Base-by-base conservation (phyloP, 2,797 vertebrate species). In the Cottoperca gobio region DNA sequence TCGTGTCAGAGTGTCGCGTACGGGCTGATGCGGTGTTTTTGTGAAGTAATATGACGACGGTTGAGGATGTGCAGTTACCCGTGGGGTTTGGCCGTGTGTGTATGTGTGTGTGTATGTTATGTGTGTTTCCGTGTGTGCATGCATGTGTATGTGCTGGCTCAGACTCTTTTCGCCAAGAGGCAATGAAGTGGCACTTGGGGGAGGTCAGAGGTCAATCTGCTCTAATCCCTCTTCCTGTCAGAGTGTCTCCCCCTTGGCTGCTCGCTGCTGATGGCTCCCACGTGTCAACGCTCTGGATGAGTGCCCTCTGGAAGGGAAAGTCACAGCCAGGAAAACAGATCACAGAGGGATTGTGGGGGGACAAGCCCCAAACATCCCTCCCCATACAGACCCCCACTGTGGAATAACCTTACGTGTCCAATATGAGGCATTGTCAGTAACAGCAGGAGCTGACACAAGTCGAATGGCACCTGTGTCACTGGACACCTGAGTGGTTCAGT, bases 171-270 rank as follows among this genome's bases (percentile, higher is more conserved):
- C 90, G 88, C 88, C 90, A 81, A 92, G 85, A 92, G 83, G 95
- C 91, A 88, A 90, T 93, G 92, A 90, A 93, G 93, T 92, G 90
- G 88, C 79, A 89, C 90, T 88, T 79, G 90, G 81, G 77, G 28
- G 88, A 85, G 90, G 83, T 93, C 93, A 90, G 85, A 76, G 94
- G 92, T 95, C 92, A 94, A 78, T 86, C 93, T 81, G 78, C 88
- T 88, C 93, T 94, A 95, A 97, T 96, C 94, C 94, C 88, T 95
- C 94, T 94, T 95, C 92, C 92, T 95, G 94, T 94, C 88, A 89
- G 86, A 84, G 88, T 89, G 85, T 91, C 91, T 95, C 95, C 93
- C 83, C 83, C 92, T 91, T 89, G 93, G 90, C 95, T 94, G 93
- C 93, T 90, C 89, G 66, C 73, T 85, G 83, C 86, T 92, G 94